phyloP scores from a whole-genome alignment of 2,113 vertebrate genomes.

The Talpa occidentalis region DNA sequence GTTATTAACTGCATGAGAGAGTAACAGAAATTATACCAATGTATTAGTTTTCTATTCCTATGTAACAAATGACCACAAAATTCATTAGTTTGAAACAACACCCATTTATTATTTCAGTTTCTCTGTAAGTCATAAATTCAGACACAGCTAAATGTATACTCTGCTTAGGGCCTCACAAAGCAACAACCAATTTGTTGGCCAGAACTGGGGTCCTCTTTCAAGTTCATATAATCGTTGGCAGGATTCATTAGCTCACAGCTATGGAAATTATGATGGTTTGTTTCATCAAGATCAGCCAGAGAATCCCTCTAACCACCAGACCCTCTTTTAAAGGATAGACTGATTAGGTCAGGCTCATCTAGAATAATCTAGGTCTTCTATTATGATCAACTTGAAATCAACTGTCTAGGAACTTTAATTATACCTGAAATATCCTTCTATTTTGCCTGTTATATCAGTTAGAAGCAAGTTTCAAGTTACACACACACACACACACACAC shows the following conservation, averaged over 20 bases:
- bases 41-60: neutral
- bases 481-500: neutral
- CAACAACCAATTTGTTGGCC: neutral
- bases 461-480: neutral
- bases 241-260: conserved; percentile 26
- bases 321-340: neutral
- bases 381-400: conserved; percentile 34
- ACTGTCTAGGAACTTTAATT: neutral
- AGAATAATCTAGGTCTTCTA: neutral
- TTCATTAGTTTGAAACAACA: neutral
- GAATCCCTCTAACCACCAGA: neutral
- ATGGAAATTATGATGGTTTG: neutral
- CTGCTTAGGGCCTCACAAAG: neutral
- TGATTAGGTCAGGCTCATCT: neutral
- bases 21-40: neutral
- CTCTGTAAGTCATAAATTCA: neutral
- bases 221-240: neutral
- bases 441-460: neutral
- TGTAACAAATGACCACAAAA: neutral
- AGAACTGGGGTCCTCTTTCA: neutral
- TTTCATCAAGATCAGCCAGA: conserved; percentile 26
- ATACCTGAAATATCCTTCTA: neutral
- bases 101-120: neutral
- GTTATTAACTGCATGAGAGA: neutral
- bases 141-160: neutral